Base-by-base conservation (phyloP, 1,140 invertebrate species). In the Papilio glaucus region DNA sequence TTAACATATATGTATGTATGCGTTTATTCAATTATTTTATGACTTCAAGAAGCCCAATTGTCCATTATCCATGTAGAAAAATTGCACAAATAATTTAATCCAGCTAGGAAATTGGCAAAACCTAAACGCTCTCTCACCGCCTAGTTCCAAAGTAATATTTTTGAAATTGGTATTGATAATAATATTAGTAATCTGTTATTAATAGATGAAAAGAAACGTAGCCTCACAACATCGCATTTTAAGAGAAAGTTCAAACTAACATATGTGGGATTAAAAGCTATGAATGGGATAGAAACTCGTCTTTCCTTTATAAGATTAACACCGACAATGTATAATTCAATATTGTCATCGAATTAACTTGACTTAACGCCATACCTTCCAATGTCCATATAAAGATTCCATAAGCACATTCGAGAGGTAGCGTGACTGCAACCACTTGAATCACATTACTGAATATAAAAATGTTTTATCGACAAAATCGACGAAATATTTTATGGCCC, bases 401-500 rank as follows among this genome's bases (percentile, higher is more conserved):
- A 65, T 65, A 65, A 65, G 29, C 33, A 65, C 8, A n/a, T n/a
- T 37, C 33, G 18, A 65, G 33, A 39, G 9, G 62, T 65, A 41
- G 62, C 62, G 62, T 65, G 62, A 65, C 62, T 65, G 37, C 39
- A 65, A 65, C 62, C 62, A 65, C 37, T 65, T 65, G 18, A 33
- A 65, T 29, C 26, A 62, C 60, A 65, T 37, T 37, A 39, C 33
- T 21, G 29, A 38, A 65, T 39, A 39, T 65, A 65, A 65, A 39
- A 65, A 65, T 65, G 62, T 39, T 65, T 65, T 65, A 65, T 65
- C 62, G 62, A 65, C 62, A 39, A 65, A 65, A 65, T 65, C 62
- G 62, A 57, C 10, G 62, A 38, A 65, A 65, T 65, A 65, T 65
- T 65, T 65, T 38, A 65, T 63, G 29, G 15, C 37, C 0, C 61